A percentile compares a stretch with the other conserved stretches of the same genome.
These are phyloP conservation scores for Pherbina coryleti DNA, from an alignment of 2,888 invertebrate species.

Conservation along the genomic window DNA sequence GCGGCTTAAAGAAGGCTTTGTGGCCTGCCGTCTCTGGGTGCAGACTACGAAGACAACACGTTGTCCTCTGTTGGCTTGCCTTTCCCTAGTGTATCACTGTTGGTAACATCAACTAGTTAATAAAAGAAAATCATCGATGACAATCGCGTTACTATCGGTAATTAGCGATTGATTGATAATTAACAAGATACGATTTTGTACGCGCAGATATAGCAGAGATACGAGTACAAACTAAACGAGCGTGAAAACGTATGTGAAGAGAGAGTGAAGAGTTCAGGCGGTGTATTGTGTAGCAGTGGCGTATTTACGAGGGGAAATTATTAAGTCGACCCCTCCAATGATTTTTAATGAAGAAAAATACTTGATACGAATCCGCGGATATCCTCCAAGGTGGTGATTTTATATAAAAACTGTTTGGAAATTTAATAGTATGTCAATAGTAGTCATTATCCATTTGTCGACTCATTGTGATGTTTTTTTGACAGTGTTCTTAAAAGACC, in stretches of 20 bases:
- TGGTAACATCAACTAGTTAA: neutral
- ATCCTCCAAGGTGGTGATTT: too few relatives aligned
- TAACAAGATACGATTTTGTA: slow-evolving; percentile 64
- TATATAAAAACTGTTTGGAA: too few relatives aligned
- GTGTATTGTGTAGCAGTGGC: too few relatives aligned
- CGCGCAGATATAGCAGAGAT: slow-evolving; percentile 44
- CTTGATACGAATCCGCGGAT: too few relatives aligned
- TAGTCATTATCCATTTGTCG: too few relatives aligned
- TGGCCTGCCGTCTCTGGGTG: neutral
- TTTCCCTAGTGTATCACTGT: neutral
- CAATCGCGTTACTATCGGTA: slow-evolving; percentile 65
- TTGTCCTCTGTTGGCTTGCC: neutral
- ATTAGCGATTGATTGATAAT: slow-evolving; percentile 66
- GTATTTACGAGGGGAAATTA: too few relatives aligned
- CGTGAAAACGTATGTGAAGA: neutral
- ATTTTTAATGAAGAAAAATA: too few relatives aligned
- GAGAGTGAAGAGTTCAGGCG: neutral
- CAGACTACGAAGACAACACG: neutral
- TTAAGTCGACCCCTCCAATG: too few relatives aligned
- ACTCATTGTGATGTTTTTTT: too few relatives aligned
- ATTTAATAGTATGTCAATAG: too few relatives aligned
- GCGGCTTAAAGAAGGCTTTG: neutral
- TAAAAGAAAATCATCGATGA: slow-evolving; percentile 45
- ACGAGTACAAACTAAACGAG: slow-evolving; percentile 52
- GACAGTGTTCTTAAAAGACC: too few relatives aligned